These are phyloP conservation scores for Anniella stebbinsi DNA, from an alignment of 2,797 vertebrate genomes.

Conservation along the genomic window DNA sequence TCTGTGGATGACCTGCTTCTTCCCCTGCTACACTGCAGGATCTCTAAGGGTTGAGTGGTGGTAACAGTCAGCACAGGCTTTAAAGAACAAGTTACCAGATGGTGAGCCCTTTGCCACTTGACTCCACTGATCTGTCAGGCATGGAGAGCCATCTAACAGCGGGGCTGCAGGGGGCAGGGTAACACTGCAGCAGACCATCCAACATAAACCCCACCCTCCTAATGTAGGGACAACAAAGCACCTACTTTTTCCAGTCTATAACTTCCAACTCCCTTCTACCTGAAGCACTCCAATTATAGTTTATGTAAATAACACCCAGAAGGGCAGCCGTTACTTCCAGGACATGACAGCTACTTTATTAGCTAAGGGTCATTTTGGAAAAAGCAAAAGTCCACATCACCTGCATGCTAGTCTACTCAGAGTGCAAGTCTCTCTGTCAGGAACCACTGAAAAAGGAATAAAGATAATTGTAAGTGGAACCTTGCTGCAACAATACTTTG, in stretches of 20 bases:
- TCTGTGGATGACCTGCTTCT: not conserved
- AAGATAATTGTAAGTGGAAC: not conserved
- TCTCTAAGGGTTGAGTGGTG: not conserved
- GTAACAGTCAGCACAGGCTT: not conserved
- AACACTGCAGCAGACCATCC: not conserved
- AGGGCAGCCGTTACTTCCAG: too few relatives aligned
- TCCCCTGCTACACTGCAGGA: not conserved
- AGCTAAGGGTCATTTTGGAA: not conserved
- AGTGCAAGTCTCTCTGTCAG: not conserved
- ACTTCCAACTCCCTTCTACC: too few relatives aligned
- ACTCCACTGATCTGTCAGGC: not conserved
- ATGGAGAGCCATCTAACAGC: not conserved
- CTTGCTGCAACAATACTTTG: not conserved
- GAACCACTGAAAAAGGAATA: not conserved
- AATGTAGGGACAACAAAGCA: not conserved
- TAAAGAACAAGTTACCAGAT: not conserved
- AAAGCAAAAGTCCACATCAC: too few relatives aligned
- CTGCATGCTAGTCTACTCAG: not conserved
- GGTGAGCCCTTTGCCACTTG: not conserved
- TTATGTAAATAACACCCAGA: too few relatives aligned
- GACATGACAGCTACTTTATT: too few relatives aligned
- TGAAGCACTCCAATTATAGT: not conserved
- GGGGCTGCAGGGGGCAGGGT: not conserved
- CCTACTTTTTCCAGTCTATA: too few relatives aligned
- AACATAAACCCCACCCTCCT: not conserved